A percentile compares a stretch with the other conserved stretches of the same genome.
phyloP scores from a whole-genome alignment of 2,113 vertebrate genomes.

The Poeciliopsis prolifica region DNA sequence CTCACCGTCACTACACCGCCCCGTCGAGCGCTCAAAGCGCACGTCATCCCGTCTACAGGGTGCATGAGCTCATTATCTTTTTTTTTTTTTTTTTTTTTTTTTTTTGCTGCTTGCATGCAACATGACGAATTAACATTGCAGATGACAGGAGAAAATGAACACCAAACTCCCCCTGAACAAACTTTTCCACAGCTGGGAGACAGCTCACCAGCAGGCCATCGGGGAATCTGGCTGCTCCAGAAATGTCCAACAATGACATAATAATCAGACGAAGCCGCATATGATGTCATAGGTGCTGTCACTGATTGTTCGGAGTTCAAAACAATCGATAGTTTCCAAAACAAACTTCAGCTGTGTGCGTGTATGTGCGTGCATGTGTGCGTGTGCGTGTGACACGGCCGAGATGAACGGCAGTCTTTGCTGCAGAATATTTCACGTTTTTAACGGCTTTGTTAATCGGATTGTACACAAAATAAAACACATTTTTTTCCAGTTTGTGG shows the following conservation, averaged over 20 bases:
- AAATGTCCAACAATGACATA: neutral
- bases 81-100: too few species aligned
- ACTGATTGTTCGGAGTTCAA: rapidly evolving
- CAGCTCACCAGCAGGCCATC: too few species aligned
- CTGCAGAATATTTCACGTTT: neutral
- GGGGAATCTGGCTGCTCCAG: neutral
- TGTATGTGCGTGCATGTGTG: too few species aligned
- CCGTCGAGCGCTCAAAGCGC: neutral
- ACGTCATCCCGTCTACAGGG: neutral
- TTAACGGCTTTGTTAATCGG: neutral
- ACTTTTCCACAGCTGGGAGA: neutral
- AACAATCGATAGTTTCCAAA: constrained; percentile 21
- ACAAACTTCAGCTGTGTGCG: neutral
- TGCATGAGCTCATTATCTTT: neutral
- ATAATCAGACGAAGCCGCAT: neutral
- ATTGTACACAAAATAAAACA: neutral
- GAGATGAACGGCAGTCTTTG: neutral
- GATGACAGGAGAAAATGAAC: neutral
- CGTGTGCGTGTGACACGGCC: neutral
- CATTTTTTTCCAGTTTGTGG: too few species aligned
- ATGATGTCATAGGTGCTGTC: constrained; percentile 6
- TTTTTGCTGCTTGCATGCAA: neutral
- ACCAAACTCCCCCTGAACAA: neutral
- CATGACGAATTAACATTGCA: neutral
- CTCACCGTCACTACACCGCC: neutral